A percentile compares a stretch with the other conserved stretches of the same genome.
Conservation (phyloP, 2,888 invertebrate species). For the Seladonia tumulorum region DNA sequence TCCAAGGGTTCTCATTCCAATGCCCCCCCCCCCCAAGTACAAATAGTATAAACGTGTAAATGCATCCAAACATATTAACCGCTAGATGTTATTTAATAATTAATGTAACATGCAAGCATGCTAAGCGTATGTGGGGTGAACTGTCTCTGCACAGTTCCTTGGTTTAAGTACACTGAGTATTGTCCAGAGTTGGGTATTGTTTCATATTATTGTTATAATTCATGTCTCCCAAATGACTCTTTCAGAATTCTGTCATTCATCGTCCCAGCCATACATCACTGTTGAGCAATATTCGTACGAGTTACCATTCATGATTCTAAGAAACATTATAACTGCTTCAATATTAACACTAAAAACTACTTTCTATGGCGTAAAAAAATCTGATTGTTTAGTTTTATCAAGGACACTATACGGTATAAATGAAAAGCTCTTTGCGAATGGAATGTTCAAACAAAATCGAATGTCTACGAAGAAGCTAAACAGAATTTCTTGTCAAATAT, state of each 20-base stretch:
- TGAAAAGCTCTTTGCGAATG: neutral
- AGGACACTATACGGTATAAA: neutral
- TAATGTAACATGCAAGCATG: constrained; percentile 78
- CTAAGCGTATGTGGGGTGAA: constrained; percentile 74
- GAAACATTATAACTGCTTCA: neutral
- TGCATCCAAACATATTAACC: constrained; percentile 78
- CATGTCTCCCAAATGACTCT: neutral
- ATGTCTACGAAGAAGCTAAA: neutral
- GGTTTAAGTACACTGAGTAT: constrained; percentile 54
- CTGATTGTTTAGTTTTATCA: constrained; percentile 4
- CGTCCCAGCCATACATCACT: neutral
- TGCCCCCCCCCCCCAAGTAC: constrained; percentile 67
- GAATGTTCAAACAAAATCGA: neutral
- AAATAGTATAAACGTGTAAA: constrained; percentile 82
- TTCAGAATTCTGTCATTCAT: constrained; percentile 8
- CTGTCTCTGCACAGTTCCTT: constrained; percentile 28
- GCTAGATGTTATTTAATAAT: constrained; percentile 68
- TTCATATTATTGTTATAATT: constrained; percentile 16
- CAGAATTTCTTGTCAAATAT: neutral
- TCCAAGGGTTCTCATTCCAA: constrained; percentile 43
- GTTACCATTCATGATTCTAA: neutral
- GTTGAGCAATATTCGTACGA: constrained; percentile 30
- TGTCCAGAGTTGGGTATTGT: constrained; percentile 57
- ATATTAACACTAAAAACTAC: neutral
- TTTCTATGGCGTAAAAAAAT: neutral